Evolutionary conservation across 92 coral and sea anemone species (phyloP), one percentile per base, ranked within the genome.

Genomic region (Epizoanthus scotinus): DNA sequence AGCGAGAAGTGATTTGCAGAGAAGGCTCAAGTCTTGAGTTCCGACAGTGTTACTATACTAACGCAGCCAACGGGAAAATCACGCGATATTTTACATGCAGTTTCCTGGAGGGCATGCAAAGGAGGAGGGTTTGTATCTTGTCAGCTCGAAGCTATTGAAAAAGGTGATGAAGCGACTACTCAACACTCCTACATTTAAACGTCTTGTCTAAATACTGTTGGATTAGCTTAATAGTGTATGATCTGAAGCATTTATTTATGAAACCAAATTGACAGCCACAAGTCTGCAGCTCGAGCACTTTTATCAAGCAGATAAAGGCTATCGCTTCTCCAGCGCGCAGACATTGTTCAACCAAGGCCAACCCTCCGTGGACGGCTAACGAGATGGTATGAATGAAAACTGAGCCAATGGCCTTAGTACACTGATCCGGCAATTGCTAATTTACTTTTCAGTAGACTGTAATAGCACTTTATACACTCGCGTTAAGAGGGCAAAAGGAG

Each of bases 371-470:
- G 1, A 34, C 40, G 40, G 40, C 0, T 34, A 34, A 7, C 50
- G 1, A 44, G 12, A 47, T 47, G 52, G 12, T 13, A 47, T 47
- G 52, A 47, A 13, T 47, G 52, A 13, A 10, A 47, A 47, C 14
- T 47, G 52, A 47, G 52, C 52, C 12, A 47, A 47, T 47, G 52
- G 13, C 2, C 15, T 47, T 47, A 47, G 52, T 47, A 12, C 15
- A 47, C 14, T 75, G 26, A 59, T 58, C 63, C 68, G 81, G 40
- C 62, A 60, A 75, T 75, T 31, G 36, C 38, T 74, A 56, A 36
- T 74, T 34, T 22, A 29, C 52, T 73, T 73, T 55, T 8, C 6
- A n/a, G 24, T 8, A 59, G 62, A 75, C 29, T 20, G n/a, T 75
- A 75, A 59, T 75, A 21, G 81, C 20, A 55, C 44, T 75, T 73